Evolutionary conservation across 2,888 invertebrate species (phyloP).

Genomic region (Drosophila recens): DNA sequence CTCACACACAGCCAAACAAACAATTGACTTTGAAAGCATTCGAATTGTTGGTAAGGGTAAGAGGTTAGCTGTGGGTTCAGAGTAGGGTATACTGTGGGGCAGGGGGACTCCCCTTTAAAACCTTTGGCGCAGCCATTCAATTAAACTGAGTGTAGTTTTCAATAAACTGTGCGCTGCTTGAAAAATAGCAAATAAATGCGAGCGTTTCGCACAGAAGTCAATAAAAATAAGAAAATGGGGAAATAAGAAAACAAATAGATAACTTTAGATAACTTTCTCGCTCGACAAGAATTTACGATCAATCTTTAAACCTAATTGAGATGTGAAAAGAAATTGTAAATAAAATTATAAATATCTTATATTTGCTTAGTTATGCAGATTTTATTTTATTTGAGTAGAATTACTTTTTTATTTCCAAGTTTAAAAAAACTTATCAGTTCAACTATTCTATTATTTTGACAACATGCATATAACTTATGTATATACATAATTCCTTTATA

Average conservation of each 20-base stretch:
- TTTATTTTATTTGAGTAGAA: no score
- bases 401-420: no score
- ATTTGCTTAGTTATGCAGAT: no score
- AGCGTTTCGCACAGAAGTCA: constrained; percentile 40
- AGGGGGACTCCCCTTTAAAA: constrained; percentile 45
- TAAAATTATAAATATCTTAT: no score
- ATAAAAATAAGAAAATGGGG: constrained; percentile 42
- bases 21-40: constrained; percentile 70
- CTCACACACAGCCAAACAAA: constrained; percentile 41
- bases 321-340: no score
- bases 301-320: no score
- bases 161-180: constrained; percentile 72
- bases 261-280: background rate
- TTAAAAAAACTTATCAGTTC: no score
- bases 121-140: constrained; percentile 68
- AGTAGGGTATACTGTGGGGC: no score
- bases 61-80: background rate
- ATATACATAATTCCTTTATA: background rate
- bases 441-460: no score
- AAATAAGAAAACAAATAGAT: constrained; percentile 3
- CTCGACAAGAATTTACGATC: no score
- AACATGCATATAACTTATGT: no score
- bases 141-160: constrained; percentile 80
- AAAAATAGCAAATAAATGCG: constrained; percentile 73
- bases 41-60: constrained; percentile 11